Percentiles rank a stretch among this genome's conserved stretches.
phyloP scores from a whole-genome alignment of 2,888 invertebrate species.

The Polydrusus cervinus region DNA sequence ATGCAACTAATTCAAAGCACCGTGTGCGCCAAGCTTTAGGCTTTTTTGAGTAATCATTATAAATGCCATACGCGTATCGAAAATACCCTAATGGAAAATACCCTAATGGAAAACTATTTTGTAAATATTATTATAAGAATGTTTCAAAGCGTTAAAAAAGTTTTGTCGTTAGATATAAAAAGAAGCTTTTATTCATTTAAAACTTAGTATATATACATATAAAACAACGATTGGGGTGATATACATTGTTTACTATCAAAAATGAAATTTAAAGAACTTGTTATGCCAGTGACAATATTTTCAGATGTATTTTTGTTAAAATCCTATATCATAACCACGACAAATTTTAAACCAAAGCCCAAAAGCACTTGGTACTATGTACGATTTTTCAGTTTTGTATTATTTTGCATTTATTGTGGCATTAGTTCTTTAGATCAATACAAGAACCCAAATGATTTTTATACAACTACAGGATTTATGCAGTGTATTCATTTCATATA shows the following conservation, averaged over 20 bases:
- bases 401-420: not conserved
- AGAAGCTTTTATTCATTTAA: too few relatives aligned
- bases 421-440: not conserved
- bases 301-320: slow-evolving; percentile 17
- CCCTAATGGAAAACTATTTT: too few relatives aligned
- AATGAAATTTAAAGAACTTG: slow-evolving; percentile 6
- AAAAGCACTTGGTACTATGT: slow-evolving; percentile 7
- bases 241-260: not conserved
- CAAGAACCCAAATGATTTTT: not conserved
- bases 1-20: too few relatives aligned
- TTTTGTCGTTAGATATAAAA: too few relatives aligned
- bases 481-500: slow-evolving; percentile 1
- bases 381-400: not conserved
- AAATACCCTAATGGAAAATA: too few relatives aligned
- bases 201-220: too few relatives aligned
- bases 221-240: too few relatives aligned
- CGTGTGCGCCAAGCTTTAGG: too few relatives aligned
- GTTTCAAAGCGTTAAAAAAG: too few relatives aligned
- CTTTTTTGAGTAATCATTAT: too few relatives aligned
- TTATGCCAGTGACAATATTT: not conserved
- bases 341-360: not conserved
- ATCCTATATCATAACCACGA: not conserved
- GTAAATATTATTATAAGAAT: too few relatives aligned
- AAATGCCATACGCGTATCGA: too few relatives aligned
- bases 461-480: slow-evolving; percentile 12